Conservation (phyloP, 2,113 vertebrate species). For the Opisthocomus hoazin region DNA sequence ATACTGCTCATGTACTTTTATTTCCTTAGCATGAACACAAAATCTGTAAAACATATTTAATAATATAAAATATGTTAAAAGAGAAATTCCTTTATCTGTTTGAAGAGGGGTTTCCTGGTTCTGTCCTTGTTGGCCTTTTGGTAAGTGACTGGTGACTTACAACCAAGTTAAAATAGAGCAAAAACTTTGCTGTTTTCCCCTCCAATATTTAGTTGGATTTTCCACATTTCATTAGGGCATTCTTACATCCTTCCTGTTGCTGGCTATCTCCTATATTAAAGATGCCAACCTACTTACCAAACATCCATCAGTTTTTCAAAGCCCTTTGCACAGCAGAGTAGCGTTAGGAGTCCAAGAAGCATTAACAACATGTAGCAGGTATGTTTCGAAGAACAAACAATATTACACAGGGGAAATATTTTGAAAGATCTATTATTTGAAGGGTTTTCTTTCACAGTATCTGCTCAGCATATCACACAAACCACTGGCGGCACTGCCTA, state of each 20-base stretch:
- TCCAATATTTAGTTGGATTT: neutral
- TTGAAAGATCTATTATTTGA: neutral
- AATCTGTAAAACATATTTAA: neutral
- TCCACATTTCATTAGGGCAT: neutral
- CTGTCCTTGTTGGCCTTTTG: neutral
- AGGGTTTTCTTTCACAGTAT: neutral
- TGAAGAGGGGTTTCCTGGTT: neutral
- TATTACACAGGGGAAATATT: neutral
- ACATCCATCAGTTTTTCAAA: neutral
- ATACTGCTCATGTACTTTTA: neutral
- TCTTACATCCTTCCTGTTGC: neutral
- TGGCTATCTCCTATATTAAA: neutral
- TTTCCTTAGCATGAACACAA: neutral
- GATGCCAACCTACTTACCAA: neutral
- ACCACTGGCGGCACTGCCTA: neutral
- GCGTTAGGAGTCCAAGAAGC: neutral
- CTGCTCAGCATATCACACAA: neutral
- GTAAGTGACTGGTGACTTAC: neutral
- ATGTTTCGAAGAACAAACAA: neutral
- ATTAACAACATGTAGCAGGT: neutral
- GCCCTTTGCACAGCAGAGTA: neutral
- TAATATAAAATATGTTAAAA: neutral
- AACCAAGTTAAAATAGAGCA: neutral
- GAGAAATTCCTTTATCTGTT: neutral
- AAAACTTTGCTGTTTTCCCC: neutral